A percentile compares a stretch with the other conserved stretches of the same genome.
Evolutionary conservation across 2,113 vertebrate genomes (phyloP).

Genomic region (Progne subis): DNA sequence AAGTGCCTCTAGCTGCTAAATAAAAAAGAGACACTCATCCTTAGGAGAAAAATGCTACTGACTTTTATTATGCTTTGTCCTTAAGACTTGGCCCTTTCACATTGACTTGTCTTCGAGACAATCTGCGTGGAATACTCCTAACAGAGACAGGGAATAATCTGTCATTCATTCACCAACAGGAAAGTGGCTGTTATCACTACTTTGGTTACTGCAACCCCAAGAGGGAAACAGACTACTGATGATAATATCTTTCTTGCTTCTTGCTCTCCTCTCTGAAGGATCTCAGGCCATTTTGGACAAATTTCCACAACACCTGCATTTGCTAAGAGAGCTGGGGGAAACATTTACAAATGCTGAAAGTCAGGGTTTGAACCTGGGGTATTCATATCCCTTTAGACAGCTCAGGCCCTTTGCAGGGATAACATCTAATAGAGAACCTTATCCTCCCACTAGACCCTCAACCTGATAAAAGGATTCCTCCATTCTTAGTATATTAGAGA

Average conservation of each 20-base stretch:
- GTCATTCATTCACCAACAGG: background rate
- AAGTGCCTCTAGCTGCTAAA: background rate
- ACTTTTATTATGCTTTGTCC: background rate
- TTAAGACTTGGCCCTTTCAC: background rate
- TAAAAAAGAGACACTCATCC: background rate
- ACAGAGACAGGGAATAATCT: background rate
- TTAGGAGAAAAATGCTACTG: background rate
- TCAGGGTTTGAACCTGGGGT: fast-evolving
- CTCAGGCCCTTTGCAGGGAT: background rate
- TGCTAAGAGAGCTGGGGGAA: background rate
- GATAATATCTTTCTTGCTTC: background rate
- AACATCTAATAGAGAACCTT: background rate
- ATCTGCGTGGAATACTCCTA: background rate
- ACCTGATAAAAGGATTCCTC: background rate
- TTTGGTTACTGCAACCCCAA: background rate
- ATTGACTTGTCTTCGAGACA: background rate
- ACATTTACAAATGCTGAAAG: background rate
- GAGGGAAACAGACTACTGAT: background rate
- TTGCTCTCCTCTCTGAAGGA: background rate
- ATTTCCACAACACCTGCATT: fast-evolving
- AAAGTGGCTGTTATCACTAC: background rate
- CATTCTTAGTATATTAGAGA: background rate
- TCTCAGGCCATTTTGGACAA: background rate
- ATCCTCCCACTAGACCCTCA: background rate
- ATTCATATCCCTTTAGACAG: background rate